phyloP scores from a whole-genome alignment of 2,797 vertebrate species.

The Melanotaenia parkinsoni region DNA sequence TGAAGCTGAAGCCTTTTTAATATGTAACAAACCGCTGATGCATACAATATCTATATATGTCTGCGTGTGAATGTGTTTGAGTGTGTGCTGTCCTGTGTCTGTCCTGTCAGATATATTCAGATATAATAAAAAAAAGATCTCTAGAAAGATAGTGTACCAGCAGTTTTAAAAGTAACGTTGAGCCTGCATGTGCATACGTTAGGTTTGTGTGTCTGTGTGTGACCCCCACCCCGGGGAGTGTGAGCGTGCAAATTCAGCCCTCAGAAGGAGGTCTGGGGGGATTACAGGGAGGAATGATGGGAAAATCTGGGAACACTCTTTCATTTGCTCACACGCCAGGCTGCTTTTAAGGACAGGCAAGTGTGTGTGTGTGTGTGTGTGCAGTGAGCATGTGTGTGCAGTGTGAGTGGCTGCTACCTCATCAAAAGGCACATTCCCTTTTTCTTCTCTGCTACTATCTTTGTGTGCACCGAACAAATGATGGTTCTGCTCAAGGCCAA shows the following conservation, averaged over 20 bases:
- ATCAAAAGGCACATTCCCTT: slow-evolving; percentile 65
- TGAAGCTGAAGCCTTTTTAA: slow-evolving; percentile 52
- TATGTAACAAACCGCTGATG: slow-evolving; percentile 57
- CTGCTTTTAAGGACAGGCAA: slow-evolving; percentile 74
- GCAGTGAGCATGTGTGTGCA: slow-evolving; percentile 27
- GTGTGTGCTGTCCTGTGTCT: slow-evolving; percentile 2
- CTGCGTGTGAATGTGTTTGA: slow-evolving; percentile 17
- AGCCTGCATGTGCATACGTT: slow-evolving; percentile 13
- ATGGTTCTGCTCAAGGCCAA: slow-evolving; percentile 26
- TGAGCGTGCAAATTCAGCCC: slow-evolving; percentile 76
- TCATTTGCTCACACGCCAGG: slow-evolving; percentile 76
- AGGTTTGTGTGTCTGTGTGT: slow-evolving; percentile 26
- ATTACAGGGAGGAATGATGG: slow-evolving; percentile 80
- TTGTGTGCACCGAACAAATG: slow-evolving; percentile 41
- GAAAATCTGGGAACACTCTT: slow-evolving; percentile 80
- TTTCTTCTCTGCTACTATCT: slow-evolving; percentile 62
- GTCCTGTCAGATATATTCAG: slow-evolving; percentile 43
- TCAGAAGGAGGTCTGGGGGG: slow-evolving; percentile 78
- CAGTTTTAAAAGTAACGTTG: slow-evolving; percentile 45
- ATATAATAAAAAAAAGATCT: slow-evolving; percentile 11
- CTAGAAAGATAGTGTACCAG: slow-evolving; percentile 42
- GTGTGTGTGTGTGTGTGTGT: slow-evolving; percentile 44
- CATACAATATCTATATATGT: slow-evolving; percentile 31
- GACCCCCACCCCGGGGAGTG: slow-evolving; percentile 49
- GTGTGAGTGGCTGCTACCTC: slow-evolving; percentile 58